Evolutionary conservation across 1,140 invertebrate genomes (phyloP).

Genomic region (Globodera rostochiensis): DNA sequence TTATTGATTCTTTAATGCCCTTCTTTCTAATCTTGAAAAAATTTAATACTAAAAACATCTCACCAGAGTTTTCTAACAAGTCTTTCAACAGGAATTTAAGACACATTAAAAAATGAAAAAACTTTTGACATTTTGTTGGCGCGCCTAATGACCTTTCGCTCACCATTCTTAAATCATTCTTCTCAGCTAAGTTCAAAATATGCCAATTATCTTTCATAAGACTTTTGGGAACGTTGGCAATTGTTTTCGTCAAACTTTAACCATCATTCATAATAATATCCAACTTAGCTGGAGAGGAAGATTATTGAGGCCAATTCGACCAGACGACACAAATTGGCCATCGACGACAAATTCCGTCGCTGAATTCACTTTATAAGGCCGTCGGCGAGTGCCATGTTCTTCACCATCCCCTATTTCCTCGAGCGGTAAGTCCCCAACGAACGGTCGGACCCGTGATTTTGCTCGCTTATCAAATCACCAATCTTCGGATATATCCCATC

Average conservation of each 20-base stretch:
- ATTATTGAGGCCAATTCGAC: slow-evolving; percentile 12
- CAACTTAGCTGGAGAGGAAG: neutral
- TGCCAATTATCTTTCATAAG: neutral
- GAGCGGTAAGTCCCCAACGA: slow-evolving; percentile 16
- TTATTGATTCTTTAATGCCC: no score
- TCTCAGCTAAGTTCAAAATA: neutral
- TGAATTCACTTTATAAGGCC: neutral
- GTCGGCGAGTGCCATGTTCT: slow-evolving; percentile 12
- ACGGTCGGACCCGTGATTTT: neutral
- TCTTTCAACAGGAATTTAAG: no score
- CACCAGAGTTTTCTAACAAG: no score
- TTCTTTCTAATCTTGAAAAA: no score
- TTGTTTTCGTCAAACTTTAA: no score
- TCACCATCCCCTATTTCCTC: slow-evolving; percentile 21
- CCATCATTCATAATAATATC: neutral
- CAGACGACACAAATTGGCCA: slow-evolving; percentile 1
- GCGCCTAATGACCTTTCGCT: no score
- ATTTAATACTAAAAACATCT: no score
- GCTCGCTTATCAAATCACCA: neutral
- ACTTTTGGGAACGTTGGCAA: neutral
- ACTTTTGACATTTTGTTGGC: no score
- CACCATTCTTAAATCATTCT: no score
- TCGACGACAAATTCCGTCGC: neutral
- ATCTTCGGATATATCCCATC: neutral
- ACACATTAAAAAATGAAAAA: no score